Evolutionary conservation across 1,140 invertebrate species (phyloP).

Genomic region (Cardiocondyla obscurior): DNA sequence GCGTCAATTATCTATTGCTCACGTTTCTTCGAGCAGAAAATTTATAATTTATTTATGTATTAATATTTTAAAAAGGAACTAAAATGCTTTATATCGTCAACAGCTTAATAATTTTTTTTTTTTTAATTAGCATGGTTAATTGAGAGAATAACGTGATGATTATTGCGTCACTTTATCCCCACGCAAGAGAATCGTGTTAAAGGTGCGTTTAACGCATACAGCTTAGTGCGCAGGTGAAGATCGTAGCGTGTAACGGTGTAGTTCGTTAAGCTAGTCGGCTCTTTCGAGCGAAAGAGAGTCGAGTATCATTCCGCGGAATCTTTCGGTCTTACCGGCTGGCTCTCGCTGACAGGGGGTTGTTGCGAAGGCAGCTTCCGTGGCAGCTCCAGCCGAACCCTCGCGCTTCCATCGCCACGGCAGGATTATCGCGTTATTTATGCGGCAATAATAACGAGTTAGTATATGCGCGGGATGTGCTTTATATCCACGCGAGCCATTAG

Average conservation of each 20-base stretch:
- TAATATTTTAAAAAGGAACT: not conserved
- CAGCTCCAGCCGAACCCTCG: constrained; percentile 55
- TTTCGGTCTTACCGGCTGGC: constrained; percentile 44
- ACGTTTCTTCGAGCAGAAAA: too few relatives aligned
- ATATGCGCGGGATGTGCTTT: constrained; percentile 84
- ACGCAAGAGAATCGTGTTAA: not conserved
- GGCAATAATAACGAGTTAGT: constrained; percentile 84
- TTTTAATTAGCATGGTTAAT: too few relatives aligned
- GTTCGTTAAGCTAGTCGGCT: constrained; percentile 52
- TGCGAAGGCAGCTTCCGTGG: constrained; percentile 37
- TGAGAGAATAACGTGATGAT: not conserved
- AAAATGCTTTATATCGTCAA: not conserved
- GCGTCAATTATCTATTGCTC: not conserved
- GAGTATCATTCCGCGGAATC: constrained; percentile 48
- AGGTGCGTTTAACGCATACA: constrained; percentile 14
- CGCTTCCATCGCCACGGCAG: constrained; percentile 78
- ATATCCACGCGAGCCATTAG: constrained; percentile 83
- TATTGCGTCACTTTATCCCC: not conserved
- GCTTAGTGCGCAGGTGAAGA: not conserved
- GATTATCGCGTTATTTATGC: constrained; percentile 84
- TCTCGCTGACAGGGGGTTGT: constrained; percentile 45
- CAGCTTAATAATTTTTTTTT: not conserved
- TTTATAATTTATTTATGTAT: not conserved
- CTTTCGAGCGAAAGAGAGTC: constrained; percentile 27
- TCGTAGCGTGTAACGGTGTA: constrained; percentile 32